Evolutionary conservation across 2,797 vertebrate species (phyloP), one percentile per base, ranked within the genome.

Genomic region (Oreochromis mossambicus): DNA sequence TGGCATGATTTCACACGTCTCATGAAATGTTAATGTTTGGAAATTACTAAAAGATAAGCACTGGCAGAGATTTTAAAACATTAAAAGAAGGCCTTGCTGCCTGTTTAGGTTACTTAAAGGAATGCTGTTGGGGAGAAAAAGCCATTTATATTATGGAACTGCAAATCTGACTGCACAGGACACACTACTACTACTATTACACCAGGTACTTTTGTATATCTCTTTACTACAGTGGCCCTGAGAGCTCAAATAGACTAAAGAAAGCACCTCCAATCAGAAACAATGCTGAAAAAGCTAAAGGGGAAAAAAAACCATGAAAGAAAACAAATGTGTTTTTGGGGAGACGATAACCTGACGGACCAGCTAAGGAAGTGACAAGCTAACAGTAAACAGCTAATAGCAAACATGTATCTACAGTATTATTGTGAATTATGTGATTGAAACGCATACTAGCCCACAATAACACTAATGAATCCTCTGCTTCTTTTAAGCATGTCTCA

Each of bases 221-320:
- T 63, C 32, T 38, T 38, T 38, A 63, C 12, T 63, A n/a, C 58
- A 63, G 19, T 63, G 58, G 58, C 58, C 32, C 58, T 36, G 19
- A 63, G 32, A 63, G 32, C 12, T 41, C 10, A 41, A 41, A 41
- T 4, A 2, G 38, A 41, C 38, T 41, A 41, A 41, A 36, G 19
- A 63, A 63, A 13, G 19, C 58, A 63, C 19, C 19, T 8, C 6
- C 19, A n/a, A 63, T 36, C 32, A n/a, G 38, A 41, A 41, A 41
- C 10, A 41, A 41, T 10, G 38, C 38, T 5, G 58, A 36, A 36
- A 36, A 63, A 36, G 32, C 17, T n/a, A 36, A 36, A 63, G 17
- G 9, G 2, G 1, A 1, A 32, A 61, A 36, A 61, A n/a, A 0
- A 38, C 2, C 9, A 1, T 12, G 55, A 32, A 32, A 32, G 8